Conservation (phyloP, 2,113 vertebrate species). For the Rhagologus leucostigma region DNA sequence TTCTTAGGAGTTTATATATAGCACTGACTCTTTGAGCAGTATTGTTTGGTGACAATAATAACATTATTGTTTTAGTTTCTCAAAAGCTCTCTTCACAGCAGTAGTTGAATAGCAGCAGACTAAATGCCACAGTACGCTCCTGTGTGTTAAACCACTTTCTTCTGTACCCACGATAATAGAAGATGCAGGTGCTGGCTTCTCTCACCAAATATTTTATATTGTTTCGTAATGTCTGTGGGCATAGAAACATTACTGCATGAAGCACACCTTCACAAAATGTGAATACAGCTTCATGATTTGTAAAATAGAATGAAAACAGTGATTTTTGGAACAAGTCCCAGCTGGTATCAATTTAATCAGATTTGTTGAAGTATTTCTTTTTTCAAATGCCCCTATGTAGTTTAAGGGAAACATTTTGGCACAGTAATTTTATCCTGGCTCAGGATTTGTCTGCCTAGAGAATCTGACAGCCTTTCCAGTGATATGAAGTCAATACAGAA, state of each 20-base stretch:
- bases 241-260: not conserved
- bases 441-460: not conserved
- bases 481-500: not conserved
- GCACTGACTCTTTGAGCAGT: slow-evolving; percentile 60
- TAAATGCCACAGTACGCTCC: not conserved
- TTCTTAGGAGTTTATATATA: slow-evolving; percentile 72
- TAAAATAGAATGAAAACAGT: not conserved
- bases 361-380: not conserved
- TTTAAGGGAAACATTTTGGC: not conserved
- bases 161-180: not conserved
- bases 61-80: slow-evolving; percentile 70
- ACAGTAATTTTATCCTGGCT: not conserved
- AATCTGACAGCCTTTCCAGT: not conserved
- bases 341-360: not conserved
- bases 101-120: slow-evolving; percentile 25
- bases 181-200: not conserved
- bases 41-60: slow-evolving; percentile 72
- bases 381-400: not conserved
- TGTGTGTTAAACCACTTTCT: slow-evolving; percentile 2
- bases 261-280: not conserved
- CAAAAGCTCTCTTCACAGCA: slow-evolving; percentile 68
- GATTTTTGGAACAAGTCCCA: not conserved
- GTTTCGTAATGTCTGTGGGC: not conserved
- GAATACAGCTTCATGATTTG: not conserved
- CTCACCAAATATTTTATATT: not conserved